Conservation (phyloP, 2,888 invertebrate species). For the Sarcophaga carnaria region DNA sequence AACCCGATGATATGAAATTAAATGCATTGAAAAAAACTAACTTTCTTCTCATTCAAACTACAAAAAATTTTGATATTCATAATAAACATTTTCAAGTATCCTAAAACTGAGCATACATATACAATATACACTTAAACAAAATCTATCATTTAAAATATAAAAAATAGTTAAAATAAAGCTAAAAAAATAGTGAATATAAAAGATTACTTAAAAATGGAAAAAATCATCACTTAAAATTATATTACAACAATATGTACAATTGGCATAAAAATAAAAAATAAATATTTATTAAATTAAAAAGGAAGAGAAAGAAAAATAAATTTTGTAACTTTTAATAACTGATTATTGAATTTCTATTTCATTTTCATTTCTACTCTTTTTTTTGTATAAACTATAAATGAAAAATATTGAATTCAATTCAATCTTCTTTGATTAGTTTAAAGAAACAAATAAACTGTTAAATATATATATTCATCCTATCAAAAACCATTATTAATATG, state of each 20-base stretch:
- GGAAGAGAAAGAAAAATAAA: constrained; percentile 5
- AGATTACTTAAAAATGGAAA: constrained; percentile 13
- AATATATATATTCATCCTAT: constrained; percentile 41
- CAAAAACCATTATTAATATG: constrained; percentile 18
- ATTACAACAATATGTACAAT: constrained; percentile 27
- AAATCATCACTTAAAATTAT: constrained; percentile 12
- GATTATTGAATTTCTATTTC: constrained; percentile 51
- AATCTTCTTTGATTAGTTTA: constrained; percentile 52
- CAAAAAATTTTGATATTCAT: no score
- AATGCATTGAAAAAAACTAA: background rate
- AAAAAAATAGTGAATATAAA: constrained; percentile 54
- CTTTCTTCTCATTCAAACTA: no score
- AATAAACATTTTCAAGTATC: background rate
- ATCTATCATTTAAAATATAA: constrained; percentile 9
- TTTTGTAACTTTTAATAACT: constrained; percentile 38
- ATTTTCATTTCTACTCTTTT: constrained; percentile 27
- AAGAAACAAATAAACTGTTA: constrained; percentile 46
- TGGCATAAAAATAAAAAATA: constrained; percentile 31
- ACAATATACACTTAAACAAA: background rate
- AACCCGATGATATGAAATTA: background rate
- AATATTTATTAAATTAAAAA: constrained; percentile 18
- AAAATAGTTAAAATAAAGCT: constrained; percentile 21
- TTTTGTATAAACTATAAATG: constrained; percentile 25
- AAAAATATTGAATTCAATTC: constrained; percentile 65
- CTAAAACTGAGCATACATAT: background rate